Evolutionary conservation across 1,140 invertebrate genomes (phyloP), one percentile per base, ranked within the genome.

Genomic region (Globodera rostochiensis): DNA sequence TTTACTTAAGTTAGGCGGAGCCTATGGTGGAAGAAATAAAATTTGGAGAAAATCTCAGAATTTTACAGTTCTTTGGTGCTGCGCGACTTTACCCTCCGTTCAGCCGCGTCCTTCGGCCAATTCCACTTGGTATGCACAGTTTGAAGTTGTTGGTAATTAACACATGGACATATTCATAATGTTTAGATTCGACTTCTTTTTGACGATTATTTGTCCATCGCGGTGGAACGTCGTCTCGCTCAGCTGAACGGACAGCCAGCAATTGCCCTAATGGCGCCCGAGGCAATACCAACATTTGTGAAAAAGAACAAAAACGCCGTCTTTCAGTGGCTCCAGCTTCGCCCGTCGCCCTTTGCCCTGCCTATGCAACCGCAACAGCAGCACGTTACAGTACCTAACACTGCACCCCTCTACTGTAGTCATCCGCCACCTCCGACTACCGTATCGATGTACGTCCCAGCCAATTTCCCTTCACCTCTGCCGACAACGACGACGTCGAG

Each of bases 171-270:
- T 36, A 36, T 53, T 53, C 11, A 19, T 19, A 15, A 3, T 19
- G 11, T 19, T 11, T 6, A 64, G 57, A 64, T 64, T 6, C 46
- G 76, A 3, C 76, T 78, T 25, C 64, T 78, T n/a, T 78, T 97
- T 91, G 97, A 99, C 91, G 98, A 99, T 91, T 99, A 98, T 90
- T 97, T 99, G 94, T 97, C 97, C 92, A 98, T 97, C 91, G 92
- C 98, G 83, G 95, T 99, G 84, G 97, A 99, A 91, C 95, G 97
- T 90, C 94, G 95, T 91, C 95, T 99, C 46, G 97, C 97, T 36
- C 92, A 94, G 88, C 95, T 95, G 47, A 94, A 94, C 64, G 94
- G 94, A 66, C 94, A 95, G 86, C 95, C 96, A 77, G 95, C 95
- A 69, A 97, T 98, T 89, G 95, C 95, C 84, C 95, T 98, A 77